Percentiles rank a stretch among this genome's conserved stretches.
These are phyloP conservation scores for Danio tinwini DNA, from an alignment of 2,797 vertebrate genomes.

Conservation along the genomic window DNA sequence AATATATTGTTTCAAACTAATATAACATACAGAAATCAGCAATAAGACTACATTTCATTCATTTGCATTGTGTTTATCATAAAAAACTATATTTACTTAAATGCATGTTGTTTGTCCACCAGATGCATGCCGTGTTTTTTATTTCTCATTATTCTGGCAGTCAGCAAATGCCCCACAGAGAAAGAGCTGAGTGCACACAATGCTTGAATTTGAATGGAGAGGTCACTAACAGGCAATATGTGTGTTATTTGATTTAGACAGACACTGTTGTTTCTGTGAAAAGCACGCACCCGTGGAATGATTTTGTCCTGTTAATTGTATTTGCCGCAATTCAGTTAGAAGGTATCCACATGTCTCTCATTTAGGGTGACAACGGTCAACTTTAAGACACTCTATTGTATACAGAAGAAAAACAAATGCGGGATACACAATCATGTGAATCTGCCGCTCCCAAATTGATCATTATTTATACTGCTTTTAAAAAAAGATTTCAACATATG, in stretches of 20 bases:
- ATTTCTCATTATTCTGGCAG: not conserved
- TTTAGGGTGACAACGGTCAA: conserved; percentile 32
- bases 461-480: not conserved
- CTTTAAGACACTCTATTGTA: not conserved
- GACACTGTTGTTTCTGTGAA: conserved; percentile 19
- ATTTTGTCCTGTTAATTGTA: conserved; percentile 43
- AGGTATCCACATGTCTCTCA: conserved; percentile 45
- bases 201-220: not conserved
- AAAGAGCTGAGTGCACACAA: not conserved
- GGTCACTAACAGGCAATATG: conserved; percentile 33
- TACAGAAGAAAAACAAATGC: conserved; percentile 15
- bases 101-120: not conserved
- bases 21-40: too few species aligned
- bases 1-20: too few species aligned
- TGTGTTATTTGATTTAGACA: conserved; percentile 27
- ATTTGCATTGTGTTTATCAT: not conserved
- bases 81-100: conserved; percentile 9
- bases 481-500: not conserved
- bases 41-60: not conserved
- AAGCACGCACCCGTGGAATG: not conserved
- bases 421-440: not conserved
- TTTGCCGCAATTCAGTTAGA: conserved; percentile 56
- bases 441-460: not conserved
- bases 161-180: not conserved
- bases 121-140: conserved; percentile 11